Conservation (phyloP, 1,140 invertebrate genomes). For the Heliconius hewitsoni region DNA sequence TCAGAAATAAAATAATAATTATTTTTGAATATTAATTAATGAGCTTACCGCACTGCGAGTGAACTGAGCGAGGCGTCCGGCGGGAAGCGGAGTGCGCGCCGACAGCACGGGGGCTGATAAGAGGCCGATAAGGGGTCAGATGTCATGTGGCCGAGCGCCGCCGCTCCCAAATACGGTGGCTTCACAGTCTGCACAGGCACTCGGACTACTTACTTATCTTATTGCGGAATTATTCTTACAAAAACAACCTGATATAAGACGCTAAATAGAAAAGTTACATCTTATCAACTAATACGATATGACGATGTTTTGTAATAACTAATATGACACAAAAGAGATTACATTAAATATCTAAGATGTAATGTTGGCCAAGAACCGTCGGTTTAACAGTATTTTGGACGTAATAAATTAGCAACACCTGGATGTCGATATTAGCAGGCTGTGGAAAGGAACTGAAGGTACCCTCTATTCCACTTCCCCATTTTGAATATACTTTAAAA, state of each 20-base stretch:
- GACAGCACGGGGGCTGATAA: constrained; percentile 34
- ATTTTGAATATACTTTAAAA: no score
- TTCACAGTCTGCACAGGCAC: not conserved
- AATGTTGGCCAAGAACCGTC: no score
- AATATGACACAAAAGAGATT: no score
- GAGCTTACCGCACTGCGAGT: constrained; percentile 33
- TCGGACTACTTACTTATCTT: constrained; percentile 7
- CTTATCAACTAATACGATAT: no score
- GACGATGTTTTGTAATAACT: no score
- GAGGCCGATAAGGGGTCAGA: constrained; percentile 46
- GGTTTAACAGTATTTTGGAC: no score
- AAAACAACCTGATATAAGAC: not conserved
- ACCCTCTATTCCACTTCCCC: no score
- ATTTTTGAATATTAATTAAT: not conserved
- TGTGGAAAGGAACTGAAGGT: no score
- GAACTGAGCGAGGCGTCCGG: constrained; percentile 16
- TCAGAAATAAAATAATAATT: no score
- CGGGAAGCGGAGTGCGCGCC: constrained; percentile 28
- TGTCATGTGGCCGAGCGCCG: constrained; percentile 33
- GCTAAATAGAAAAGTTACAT: not conserved
- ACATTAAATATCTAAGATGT: no score
- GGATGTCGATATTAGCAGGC: no score
- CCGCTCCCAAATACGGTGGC: constrained; percentile 18
- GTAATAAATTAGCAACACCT: no score
- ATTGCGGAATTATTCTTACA: not conserved